Conservation (phyloP, 2,113 vertebrate species). For the Falcunculus frontatus region DNA sequence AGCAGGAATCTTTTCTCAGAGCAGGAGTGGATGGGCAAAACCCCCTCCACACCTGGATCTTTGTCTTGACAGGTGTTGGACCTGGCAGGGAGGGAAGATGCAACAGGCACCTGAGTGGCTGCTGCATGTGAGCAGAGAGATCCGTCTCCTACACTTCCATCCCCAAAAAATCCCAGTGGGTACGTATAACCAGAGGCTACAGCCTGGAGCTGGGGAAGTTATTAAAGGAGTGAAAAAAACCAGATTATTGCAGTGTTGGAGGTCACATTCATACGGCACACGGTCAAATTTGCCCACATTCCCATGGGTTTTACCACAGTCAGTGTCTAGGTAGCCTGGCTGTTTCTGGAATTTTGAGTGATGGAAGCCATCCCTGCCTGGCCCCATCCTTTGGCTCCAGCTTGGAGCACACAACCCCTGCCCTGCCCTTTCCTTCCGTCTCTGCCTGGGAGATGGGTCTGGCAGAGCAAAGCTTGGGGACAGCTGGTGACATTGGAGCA, state of each 20-base stretch:
- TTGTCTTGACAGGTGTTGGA: background rate
- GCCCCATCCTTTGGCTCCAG: background rate
- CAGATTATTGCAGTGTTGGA: background rate
- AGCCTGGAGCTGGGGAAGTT: background rate
- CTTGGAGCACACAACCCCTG: background rate
- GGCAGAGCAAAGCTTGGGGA: background rate
- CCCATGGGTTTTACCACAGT: background rate
- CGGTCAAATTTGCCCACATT: background rate
- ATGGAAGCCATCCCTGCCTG: background rate
- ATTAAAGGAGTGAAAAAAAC: background rate
- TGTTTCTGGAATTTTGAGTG: background rate
- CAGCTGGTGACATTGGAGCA: background rate
- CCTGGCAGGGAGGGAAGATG: background rate
- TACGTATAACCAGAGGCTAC: background rate
- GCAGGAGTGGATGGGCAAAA: background rate
- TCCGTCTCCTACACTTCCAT: background rate
- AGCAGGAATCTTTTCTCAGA: background rate
- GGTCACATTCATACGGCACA: rapidly evolving
- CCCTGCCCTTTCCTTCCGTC: background rate
- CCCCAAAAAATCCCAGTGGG: background rate
- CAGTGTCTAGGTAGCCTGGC: background rate
- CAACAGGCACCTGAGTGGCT: background rate
- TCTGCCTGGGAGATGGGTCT: background rate
- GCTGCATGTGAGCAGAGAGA: background rate
- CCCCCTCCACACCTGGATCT: background rate